These are phyloP conservation scores for Discoglossus pictus DNA, from an alignment of 2,797 vertebrate species.

Conservation along the genomic window DNA sequence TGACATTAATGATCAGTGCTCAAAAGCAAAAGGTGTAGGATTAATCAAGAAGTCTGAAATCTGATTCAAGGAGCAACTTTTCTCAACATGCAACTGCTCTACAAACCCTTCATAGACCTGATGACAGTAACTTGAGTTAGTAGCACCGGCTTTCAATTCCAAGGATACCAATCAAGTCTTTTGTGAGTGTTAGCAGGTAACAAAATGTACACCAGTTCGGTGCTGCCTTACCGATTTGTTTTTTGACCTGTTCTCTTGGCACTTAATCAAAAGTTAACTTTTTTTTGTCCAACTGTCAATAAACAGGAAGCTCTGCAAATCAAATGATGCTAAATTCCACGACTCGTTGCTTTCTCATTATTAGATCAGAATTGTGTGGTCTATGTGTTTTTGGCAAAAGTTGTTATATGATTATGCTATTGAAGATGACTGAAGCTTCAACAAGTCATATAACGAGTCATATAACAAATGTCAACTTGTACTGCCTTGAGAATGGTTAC, in stretches of 20 bases:
- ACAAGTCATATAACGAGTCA: too few species aligned
- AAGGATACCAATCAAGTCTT: conserved; percentile 31
- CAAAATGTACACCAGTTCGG: not conserved
- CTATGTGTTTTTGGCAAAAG: too few species aligned
- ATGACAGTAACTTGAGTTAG: conserved; percentile 4
- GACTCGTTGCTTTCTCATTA: too few species aligned
- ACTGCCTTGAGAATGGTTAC: too few species aligned
- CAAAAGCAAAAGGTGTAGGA: conserved; percentile 48
- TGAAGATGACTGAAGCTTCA: too few species aligned
- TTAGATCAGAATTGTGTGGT: too few species aligned
- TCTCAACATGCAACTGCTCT: conserved; percentile 30
- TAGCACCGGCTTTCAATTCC: conserved; percentile 29
- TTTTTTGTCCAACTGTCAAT: not conserved
- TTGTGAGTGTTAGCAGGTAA: conserved; percentile 28
- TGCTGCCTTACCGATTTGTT: conserved; percentile 15
- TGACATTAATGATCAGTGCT: conserved; percentile 59
- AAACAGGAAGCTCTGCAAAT: too few species aligned
- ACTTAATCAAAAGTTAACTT: conserved; percentile 27
- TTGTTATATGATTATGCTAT: too few species aligned
- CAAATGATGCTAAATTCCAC: too few species aligned
- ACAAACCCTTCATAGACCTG: conserved; percentile 9
- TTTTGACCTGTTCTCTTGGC: not conserved
- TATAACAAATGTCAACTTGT: too few species aligned
- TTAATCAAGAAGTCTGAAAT: conserved; percentile 58
- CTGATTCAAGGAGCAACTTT: conserved; percentile 48